phyloP scores from a whole-genome alignment of 2,888 invertebrate genomes.

The Perdita meconis region DNA sequence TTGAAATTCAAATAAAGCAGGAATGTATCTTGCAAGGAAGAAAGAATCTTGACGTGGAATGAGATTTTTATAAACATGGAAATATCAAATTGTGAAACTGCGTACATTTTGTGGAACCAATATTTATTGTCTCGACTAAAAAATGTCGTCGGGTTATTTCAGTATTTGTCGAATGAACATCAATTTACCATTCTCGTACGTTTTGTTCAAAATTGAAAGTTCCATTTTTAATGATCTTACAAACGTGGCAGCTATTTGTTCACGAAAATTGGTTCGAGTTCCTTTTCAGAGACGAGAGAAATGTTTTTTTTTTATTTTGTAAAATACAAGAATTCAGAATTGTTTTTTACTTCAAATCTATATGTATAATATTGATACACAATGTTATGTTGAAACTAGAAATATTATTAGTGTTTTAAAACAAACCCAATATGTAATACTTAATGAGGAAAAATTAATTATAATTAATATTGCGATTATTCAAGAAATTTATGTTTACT shows the following conservation, averaged over 20 bases:
- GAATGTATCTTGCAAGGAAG: conserved; percentile 19
- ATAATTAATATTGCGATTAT: too few species aligned
- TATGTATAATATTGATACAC: too few species aligned
- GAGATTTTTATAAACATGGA: conserved; percentile 44
- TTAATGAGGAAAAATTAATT: too few species aligned
- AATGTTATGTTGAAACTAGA: too few species aligned
- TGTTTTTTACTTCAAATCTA: too few species aligned
- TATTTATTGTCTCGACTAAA: conserved; percentile 32
- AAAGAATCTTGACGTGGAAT: conserved; percentile 19
- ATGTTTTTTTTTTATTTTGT: too few species aligned
- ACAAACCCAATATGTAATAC: too few species aligned
- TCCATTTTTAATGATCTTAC: conserved; percentile 58
- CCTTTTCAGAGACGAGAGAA: neutral
- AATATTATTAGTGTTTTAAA: too few species aligned
- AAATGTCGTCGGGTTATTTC: conserved; percentile 33
- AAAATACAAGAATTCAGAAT: too few species aligned
- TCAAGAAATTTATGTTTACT: too few species aligned
- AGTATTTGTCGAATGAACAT: neutral
- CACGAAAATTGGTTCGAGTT: neutral
- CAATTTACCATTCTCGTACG: conserved; percentile 30
- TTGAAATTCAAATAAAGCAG: conserved; percentile 58
- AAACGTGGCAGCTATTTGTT: neutral
- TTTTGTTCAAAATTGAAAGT: conserved; percentile 43
- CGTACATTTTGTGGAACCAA: conserved; percentile 46
- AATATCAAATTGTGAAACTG: neutral